Evolutionary conservation across 2,113 vertebrate genomes (phyloP), one percentile per base, ranked within the genome.

Genomic region (Festucalex cinctus): DNA sequence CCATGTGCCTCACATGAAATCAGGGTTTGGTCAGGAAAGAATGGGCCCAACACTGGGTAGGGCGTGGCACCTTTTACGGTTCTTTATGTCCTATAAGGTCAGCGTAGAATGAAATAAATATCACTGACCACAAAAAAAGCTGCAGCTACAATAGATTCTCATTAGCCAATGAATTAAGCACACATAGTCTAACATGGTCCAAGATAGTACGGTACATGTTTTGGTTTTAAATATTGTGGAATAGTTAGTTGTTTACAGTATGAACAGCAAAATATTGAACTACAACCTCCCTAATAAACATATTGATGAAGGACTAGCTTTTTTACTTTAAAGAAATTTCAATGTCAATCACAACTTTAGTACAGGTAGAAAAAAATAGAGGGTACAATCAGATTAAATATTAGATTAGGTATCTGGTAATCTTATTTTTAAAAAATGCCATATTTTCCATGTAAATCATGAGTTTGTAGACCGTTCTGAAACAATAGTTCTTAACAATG

Each of bases 51-150:
- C 75, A 77, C 63, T 49, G 60, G 69, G 73, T 69, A 78, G 86
- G 89, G 90, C 81, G 91, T 84, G 91, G 85, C 32, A 48, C 28
- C n/a, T 28, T 9, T 36, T 36, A 59, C 48, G 66, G 16, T 71
- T 69, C 70, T 70, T 63, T 77, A 76, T 81, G 74, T 63, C 74
- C 72, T 75, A 51, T 87, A 91, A 91, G 89, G 89, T 91, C 88
- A 88, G 73, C 70, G 68, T 79, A 89, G 79, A 92, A 91, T 86
- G 75, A 84, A 76, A 3, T 76, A 88, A 86, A 90, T 87, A 88
- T 80, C 79, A 82, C 65, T 65, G 2, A 70, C 19, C 9, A 10
- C 20, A 49, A 22, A 22, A 49, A 61, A 4, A 41, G 22, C 17
- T 43, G 22, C 26, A 28, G 20, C 22, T 22, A 62, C 39, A 62